A percentile compares a stretch with the other conserved stretches of the same genome.
These are phyloP conservation scores for Aphaenogaster ashmeadi DNA, from an alignment of 1,140 invertebrate genomes.

Conservation along the genomic window DNA sequence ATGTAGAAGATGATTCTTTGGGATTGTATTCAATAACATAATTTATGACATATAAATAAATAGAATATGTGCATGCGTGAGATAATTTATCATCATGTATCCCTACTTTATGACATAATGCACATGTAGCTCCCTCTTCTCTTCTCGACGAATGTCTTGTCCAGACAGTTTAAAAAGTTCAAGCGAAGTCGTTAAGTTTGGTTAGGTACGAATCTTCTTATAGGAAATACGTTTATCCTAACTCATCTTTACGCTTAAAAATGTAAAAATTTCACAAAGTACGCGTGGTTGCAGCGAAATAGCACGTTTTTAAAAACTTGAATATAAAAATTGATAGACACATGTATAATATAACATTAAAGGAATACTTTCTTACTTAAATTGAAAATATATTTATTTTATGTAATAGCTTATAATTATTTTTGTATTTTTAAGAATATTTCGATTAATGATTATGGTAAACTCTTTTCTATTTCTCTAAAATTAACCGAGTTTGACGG, in stretches of 20 bases:
- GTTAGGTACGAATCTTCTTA: neutral
- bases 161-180: neutral
- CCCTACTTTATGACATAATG: neutral
- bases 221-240: neutral
- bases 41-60: slow-evolving; percentile 1
- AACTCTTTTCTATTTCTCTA: neutral
- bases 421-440: neutral
- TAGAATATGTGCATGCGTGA: neutral
- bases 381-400: neutral
- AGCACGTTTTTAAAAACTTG: neutral
- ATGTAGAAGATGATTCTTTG: neutral
- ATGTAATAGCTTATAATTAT: neutral
- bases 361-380: neutral
- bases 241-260: neutral
- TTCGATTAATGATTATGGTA: neutral
- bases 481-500: neutral
- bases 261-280: neutral
- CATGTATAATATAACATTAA: neutral
- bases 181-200: neutral
- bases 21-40: neutral
- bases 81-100: neutral
- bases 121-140: neutral
- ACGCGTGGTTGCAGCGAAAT: neutral
- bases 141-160: neutral
- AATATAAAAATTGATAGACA: neutral